Conservation (phyloP, 2,797 vertebrate species). For the Echiichthys vipera region DNA sequence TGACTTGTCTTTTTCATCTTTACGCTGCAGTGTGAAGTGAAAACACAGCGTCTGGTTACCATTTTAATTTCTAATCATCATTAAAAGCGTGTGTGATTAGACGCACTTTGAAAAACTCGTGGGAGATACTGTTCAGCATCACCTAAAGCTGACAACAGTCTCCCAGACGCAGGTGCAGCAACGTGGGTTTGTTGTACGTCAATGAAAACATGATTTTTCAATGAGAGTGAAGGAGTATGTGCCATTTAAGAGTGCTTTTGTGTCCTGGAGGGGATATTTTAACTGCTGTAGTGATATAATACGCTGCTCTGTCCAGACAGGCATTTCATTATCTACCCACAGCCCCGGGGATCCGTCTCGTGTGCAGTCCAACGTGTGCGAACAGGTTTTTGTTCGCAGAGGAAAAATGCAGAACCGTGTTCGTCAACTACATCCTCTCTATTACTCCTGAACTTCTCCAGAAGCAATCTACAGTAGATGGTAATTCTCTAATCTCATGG, state of each 20-base stretch:
- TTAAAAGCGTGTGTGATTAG: too few relatives aligned
- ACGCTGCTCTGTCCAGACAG: neutral
- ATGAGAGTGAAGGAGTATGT: neutral
- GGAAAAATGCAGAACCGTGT: neutral
- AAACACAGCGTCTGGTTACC: neutral
- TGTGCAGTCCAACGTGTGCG: neutral
- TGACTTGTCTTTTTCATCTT: neutral
- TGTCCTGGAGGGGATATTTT: neutral
- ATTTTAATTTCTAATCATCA: too few relatives aligned
- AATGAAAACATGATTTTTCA: too few relatives aligned
- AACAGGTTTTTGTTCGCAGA: neutral
- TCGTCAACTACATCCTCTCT: neutral
- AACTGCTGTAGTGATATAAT: neutral
- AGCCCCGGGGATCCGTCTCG: neutral
- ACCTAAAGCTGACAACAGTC: too few relatives aligned
- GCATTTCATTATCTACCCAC: neutral
- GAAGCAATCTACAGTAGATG: neutral
- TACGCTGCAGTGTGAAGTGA: neutral
- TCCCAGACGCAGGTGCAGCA: too few relatives aligned
- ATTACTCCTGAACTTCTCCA: neutral
- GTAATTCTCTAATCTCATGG: neutral
- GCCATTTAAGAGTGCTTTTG: too few relatives aligned
- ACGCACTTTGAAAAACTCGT: too few relatives aligned
- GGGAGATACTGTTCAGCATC: too few relatives aligned
- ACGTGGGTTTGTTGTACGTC: too few relatives aligned